A percentile compares a stretch with the other conserved stretches of the same genome.
These are phyloP conservation scores for Gandaritis pyraliata DNA, from an alignment of 2,888 invertebrate genomes.

Conservation along the genomic window DNA sequence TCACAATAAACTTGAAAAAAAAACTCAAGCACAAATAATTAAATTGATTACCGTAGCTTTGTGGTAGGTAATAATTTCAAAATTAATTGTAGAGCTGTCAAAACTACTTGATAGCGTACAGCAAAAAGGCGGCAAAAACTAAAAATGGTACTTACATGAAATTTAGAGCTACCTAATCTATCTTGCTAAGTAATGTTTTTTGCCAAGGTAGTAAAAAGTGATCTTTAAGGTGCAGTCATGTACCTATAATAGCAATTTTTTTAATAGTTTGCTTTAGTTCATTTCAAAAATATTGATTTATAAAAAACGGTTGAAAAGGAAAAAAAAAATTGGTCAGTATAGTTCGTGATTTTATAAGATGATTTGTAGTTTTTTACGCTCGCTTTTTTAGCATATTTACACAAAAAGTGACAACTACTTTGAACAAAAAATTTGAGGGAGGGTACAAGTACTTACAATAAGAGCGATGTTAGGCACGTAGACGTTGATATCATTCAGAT, in stretches of 20 bases:
- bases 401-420: no score
- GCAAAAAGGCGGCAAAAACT: constrained; percentile 2
- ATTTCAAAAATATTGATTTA: no score
- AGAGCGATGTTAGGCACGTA: constrained; percentile 90
- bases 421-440: no score
- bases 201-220: background rate
- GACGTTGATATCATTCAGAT: constrained; percentile 85
- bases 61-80: constrained; percentile 7
- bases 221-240: background rate
- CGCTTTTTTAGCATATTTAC: no score
- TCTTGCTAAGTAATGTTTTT: constrained; percentile 1
- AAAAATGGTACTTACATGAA: background rate
- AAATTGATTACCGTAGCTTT: constrained; percentile 2
- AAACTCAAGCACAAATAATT: background rate
- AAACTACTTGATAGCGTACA: constrained; percentile 12
- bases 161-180: background rate
- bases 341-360: no score
- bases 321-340: no score
- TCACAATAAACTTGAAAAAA: background rate
- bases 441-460: constrained; percentile 84
- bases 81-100: constrained; percentile 24
- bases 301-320: no score
- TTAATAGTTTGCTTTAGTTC: no score
- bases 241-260: background rate
- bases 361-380: no score